Percentiles rank a stretch among this genome's conserved stretches.
Conservation (phyloP, 2,113 vertebrate genomes). For the Glaucomys volans region DNA sequence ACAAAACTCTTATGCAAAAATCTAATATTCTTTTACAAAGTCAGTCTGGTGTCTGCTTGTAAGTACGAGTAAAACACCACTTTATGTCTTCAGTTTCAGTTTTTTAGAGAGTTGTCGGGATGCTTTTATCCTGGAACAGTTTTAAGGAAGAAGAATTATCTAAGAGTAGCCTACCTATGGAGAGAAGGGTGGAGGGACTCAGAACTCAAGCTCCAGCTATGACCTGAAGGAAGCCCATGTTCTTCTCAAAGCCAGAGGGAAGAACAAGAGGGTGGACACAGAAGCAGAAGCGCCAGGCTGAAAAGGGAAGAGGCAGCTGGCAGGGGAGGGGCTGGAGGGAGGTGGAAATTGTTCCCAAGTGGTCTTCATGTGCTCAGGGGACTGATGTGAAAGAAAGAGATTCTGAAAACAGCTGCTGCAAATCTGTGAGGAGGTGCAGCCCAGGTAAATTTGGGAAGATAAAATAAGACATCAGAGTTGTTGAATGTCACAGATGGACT, state of each 20-base stretch:
- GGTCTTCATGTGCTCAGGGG: neutral
- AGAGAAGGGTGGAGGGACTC: neutral
- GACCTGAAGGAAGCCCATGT: neutral
- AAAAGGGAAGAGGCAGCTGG: neutral
- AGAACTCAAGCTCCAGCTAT: neutral
- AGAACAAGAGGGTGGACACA: neutral
- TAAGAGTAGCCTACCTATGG: neutral
- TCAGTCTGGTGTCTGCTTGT: neutral
- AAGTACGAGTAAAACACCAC: neutral
- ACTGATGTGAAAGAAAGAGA: neutral
- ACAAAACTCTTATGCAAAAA: neutral
- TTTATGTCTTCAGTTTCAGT: neutral
- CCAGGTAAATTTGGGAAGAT: neutral
- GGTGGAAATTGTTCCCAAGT: neutral
- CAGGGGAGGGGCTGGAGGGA: neutral
- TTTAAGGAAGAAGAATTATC: neutral
- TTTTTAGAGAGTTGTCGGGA: neutral
- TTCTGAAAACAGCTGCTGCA: neutral
- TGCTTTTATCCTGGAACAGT: neutral
- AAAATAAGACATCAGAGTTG: neutral
- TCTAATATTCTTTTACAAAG: neutral
- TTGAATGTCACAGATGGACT: neutral
- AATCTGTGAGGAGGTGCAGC: neutral
- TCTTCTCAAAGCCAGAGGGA: neutral
- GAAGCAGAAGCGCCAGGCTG: neutral